These are phyloP conservation scores for Lasius platythorax DNA, from an alignment of 2,888 invertebrate genomes.

Conservation along the genomic window DNA sequence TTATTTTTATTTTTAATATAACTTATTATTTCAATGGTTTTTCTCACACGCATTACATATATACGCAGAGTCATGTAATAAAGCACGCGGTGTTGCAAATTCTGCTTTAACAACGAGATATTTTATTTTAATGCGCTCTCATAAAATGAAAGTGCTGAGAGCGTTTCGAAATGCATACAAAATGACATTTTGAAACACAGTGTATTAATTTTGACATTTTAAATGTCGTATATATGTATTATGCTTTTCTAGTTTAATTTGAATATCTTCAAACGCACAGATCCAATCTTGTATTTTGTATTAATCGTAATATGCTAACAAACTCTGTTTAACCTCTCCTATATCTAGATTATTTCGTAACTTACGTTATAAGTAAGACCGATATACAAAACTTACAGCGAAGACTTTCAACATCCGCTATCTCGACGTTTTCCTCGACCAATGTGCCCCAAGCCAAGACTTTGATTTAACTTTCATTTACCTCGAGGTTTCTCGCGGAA, in stretches of 20 bases:
- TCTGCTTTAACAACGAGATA: constrained; percentile 28
- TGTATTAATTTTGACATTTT: constrained; percentile 1
- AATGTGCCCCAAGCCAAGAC: constrained; percentile 69
- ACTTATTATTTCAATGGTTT: not conserved
- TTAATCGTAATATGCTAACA: not conserved
- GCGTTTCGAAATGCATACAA: constrained; percentile 8
- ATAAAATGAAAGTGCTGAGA: not conserved
- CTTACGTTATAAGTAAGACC: constrained; percentile 57
- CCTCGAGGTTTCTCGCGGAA: constrained; percentile 75
- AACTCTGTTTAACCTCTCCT: not conserved
- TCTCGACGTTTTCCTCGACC: constrained; percentile 47
- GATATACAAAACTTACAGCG: constrained; percentile 49
- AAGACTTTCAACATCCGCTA: constrained; percentile 58
- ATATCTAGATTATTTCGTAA: constrained; percentile 58
- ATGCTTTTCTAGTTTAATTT: constrained; percentile 7
- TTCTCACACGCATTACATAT: not conserved
- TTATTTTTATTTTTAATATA: constrained; percentile 20
- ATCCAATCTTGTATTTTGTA: constrained; percentile 8
- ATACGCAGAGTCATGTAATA: not conserved
- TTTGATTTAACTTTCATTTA: constrained; percentile 82
- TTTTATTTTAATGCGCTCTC: constrained; percentile 25
- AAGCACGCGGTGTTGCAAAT: constrained; percentile 8
- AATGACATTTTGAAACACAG: constrained; percentile 13
- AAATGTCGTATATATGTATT: not conserved
- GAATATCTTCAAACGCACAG: not conserved